These are phyloP conservation scores for Ophion costatus DNA, from an alignment of 2,888 invertebrate species.

Conservation along the genomic window DNA sequence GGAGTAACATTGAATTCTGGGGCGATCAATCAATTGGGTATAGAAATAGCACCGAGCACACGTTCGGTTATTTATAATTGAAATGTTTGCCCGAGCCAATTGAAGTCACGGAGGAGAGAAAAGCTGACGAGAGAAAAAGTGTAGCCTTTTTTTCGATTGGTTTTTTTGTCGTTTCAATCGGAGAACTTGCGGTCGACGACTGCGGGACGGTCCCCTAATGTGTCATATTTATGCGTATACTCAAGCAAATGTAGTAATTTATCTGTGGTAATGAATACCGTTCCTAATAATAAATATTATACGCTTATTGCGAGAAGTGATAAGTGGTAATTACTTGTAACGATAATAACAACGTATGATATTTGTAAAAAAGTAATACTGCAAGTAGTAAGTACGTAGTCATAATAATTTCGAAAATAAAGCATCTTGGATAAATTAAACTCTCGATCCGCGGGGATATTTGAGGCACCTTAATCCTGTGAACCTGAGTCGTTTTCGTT, in stretches of 20 bases:
- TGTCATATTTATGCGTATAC: neutral
- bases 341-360: neutral
- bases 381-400: neutral
- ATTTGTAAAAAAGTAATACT: neutral
- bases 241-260: neutral
- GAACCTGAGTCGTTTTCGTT: too few relatives aligned
- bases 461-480: too few relatives aligned
- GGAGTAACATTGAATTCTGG: neutral
- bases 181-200: slow-evolving; percentile 2
- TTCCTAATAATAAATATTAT: neutral
- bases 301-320: neutral
- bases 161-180: slow-evolving; percentile 2
- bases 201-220: slow-evolving; percentile 5
- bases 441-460: too few relatives aligned
- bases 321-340: neutral
- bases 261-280: neutral
- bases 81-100: neutral
- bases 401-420: neutral
- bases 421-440: neutral
- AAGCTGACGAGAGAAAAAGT: slow-evolving; percentile 4
- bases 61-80: neutral
- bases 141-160: neutral
- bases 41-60: neutral
- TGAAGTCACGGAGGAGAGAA: neutral
- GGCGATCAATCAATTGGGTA: neutral